These are phyloP conservation scores for Pygocentrus nattereri DNA, from an alignment of 2,797 vertebrate species.

Conservation along the genomic window DNA sequence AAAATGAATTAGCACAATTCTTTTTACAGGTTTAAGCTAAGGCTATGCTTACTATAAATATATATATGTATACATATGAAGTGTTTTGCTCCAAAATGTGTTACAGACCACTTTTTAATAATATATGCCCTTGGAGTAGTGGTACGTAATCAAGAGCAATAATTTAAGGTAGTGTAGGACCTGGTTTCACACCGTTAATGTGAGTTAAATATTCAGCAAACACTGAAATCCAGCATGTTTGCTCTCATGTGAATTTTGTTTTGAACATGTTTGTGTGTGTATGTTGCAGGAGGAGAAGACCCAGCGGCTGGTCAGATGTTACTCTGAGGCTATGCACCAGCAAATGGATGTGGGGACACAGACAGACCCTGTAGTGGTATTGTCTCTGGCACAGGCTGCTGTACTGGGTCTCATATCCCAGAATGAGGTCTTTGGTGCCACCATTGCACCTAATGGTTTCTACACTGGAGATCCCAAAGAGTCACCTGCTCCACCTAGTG, in stretches of 20 bases:
- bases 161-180: too few species aligned
- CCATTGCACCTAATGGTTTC: constrained; percentile 89
- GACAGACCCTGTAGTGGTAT: constrained; percentile 96
- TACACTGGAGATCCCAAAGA: constrained; percentile 86
- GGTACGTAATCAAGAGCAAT: too few species aligned
- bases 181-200: too few species aligned
- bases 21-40: too few species aligned
- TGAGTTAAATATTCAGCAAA: too few species aligned
- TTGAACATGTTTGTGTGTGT: constrained; percentile 14
- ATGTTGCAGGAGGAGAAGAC: constrained; percentile 82
- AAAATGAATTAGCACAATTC: too few species aligned
- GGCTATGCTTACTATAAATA: too few species aligned
- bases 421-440: constrained; percentile 96
- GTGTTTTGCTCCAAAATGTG: too few species aligned
- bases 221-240: too few species aligned
- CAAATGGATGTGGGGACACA: constrained; percentile 94
- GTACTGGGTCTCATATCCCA: constrained; percentile 94
- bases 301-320: constrained; percentile 82
- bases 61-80: too few species aligned
- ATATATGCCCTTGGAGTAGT: too few species aligned
- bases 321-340: constrained; percentile 88
- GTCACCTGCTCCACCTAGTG: constrained; percentile 77
- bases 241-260: neutral
- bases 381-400: constrained; percentile 95
- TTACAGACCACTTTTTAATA: too few species aligned